Evolutionary conservation across 2,888 invertebrate genomes (phyloP).

Genomic region (Spodoptera littoralis): DNA sequence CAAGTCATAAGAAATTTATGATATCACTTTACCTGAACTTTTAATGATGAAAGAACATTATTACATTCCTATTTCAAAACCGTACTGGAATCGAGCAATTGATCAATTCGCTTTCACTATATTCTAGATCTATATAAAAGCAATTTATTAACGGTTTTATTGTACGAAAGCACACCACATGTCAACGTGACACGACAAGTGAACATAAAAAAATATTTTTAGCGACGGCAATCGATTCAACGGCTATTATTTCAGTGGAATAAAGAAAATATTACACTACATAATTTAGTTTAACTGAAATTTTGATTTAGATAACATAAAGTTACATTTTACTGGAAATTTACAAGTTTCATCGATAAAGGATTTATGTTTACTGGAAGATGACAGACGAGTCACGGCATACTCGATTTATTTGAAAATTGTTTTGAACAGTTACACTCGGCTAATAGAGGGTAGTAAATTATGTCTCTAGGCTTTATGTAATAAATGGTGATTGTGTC

Average conservation of each 20-base stretch:
- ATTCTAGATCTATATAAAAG: conserved; percentile 69
- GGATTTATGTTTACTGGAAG: conserved; percentile 49
- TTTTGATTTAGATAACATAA: conserved; percentile 49
- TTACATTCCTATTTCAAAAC: conserved; percentile 57
- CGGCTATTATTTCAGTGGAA: conserved; percentile 55
- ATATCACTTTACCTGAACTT: conserved; percentile 56
- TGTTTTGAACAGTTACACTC: conserved; percentile 38
- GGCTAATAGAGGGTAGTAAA: conserved; percentile 47
- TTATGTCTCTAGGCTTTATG: conserved; percentile 37
- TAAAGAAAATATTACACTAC: conserved; percentile 47
- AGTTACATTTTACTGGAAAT: conserved; percentile 62
- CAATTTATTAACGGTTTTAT: conserved; percentile 79
- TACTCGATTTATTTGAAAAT: conserved; percentile 58
- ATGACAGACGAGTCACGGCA: conserved; percentile 59
- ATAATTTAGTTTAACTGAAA: conserved; percentile 56
- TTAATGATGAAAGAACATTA: conserved; percentile 54
- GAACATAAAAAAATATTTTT: conserved; percentile 75
- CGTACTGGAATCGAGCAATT: conserved; percentile 63
- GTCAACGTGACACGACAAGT: conserved; percentile 83
- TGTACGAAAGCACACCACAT: conserved; percentile 77
- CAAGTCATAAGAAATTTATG: conserved; percentile 10
- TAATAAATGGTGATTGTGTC: conserved; percentile 29
- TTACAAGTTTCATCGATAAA: conserved; percentile 52
- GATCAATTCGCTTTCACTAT: conserved; percentile 77
- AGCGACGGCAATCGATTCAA: conserved; percentile 68